Evolutionary conservation across 2,113 vertebrate species (phyloP).

Genomic region (Halcyon malimbica): DNA sequence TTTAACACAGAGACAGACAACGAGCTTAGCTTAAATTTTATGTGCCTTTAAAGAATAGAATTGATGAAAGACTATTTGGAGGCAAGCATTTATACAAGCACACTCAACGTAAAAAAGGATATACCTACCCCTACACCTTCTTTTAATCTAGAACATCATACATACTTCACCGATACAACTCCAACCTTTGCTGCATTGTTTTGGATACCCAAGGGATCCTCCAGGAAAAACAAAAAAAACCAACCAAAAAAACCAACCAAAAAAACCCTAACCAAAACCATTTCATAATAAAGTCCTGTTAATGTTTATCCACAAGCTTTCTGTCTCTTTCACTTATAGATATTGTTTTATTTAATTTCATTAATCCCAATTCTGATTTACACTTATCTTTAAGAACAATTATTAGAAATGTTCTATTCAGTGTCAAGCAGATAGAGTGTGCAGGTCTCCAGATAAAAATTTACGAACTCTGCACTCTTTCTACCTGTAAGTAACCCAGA

Average conservation of each 20-base stretch:
- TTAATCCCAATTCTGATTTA: neutral
- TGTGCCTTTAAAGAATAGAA: neutral
- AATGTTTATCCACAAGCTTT: neutral
- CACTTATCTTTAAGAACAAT: neutral
- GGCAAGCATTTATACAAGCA: neutral
- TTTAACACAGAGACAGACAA: neutral
- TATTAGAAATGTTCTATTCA: neutral
- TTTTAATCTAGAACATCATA: neutral
- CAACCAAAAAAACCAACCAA: no score
- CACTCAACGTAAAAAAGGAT: neutral
- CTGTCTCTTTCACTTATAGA: neutral
- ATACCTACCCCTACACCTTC: neutral
- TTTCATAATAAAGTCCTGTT: neutral
- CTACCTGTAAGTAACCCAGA: neutral
- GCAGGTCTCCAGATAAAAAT: neutral
- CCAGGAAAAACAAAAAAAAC: neutral
- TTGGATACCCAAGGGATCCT: neutral
- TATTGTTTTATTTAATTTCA: neutral
- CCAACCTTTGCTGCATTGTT: neutral
- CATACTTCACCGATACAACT: neutral
- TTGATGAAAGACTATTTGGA: neutral
- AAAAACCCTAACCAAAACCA: neutral
- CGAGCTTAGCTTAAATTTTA: neutral
- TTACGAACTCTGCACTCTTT: neutral
- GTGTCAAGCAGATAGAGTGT: neutral